phyloP scores from a whole-genome alignment of 2,888 invertebrate species.

The Napeogenes sylphis region DNA sequence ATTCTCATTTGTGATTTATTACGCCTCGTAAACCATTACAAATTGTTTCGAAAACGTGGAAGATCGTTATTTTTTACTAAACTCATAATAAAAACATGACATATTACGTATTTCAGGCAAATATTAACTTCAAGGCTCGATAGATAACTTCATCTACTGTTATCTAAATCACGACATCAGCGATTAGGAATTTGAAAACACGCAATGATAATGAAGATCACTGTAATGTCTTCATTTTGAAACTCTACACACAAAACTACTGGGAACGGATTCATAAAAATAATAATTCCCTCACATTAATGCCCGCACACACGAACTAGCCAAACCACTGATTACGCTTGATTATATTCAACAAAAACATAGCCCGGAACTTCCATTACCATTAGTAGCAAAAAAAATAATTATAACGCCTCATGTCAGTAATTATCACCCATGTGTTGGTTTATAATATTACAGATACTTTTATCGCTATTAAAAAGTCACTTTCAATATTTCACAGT shows the following conservation, averaged over 20 bases:
- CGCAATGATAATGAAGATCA: conserved; percentile 67
- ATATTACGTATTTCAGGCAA: not conserved
- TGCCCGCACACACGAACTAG: conserved; percentile 64
- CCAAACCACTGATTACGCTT: conserved; percentile 71
- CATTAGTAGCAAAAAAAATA: conserved; percentile 69
- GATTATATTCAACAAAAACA: conserved; percentile 75
- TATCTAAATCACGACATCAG: conserved; percentile 41
- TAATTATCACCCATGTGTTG: conserved; percentile 76
- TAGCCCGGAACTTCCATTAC: conserved; percentile 72
- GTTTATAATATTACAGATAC: conserved; percentile 32
- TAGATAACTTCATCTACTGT: conserved; percentile 16
- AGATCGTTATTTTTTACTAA: conserved; percentile 50
- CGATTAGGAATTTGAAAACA: conserved; percentile 58
- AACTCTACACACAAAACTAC: conserved; percentile 52
- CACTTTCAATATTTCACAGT: conserved; percentile 12
- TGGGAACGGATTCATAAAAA: conserved; percentile 56
- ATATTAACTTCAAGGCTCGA: conserved; percentile 11
- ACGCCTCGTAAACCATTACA: conserved; percentile 59
- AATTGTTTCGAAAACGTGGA: conserved; percentile 59
- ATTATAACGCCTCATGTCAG: conserved; percentile 74
- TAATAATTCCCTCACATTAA: conserved; percentile 64
- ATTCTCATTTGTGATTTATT: conserved; percentile 65
- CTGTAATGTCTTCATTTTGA: conserved; percentile 72
- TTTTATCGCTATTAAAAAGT: conserved; percentile 7
- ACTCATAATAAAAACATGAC: conserved; percentile 16